Base-by-base conservation (phyloP, 2,888 invertebrate species). In the Bembecia ichneumoniformis region DNA sequence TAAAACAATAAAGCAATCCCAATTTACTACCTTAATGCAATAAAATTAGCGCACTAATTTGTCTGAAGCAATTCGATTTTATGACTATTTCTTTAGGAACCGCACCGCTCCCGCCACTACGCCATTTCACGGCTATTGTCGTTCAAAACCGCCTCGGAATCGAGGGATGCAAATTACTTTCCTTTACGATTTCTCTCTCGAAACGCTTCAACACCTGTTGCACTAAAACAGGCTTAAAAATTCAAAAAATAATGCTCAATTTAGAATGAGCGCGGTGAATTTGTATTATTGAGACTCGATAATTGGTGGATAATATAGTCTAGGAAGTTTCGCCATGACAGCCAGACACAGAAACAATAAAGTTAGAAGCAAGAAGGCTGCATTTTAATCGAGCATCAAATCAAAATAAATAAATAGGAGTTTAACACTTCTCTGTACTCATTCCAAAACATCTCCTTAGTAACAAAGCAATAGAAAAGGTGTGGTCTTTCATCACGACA, bases 1-100 rank as follows among this genome's bases (percentile, higher is more conserved):
- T 73, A 74, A 73, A 72, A 71, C 62, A 59, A 74, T 82, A 81
- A 81, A 82, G 71, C 68, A 73, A 74, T 77, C 69, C 62, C 75
- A 61, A 76, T 83, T 81, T 82, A 83, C 75, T 63, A 68, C 75
- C 72, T 77, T 82, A 77, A 74, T 78, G 65, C 59, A 51, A 79
- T 82, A 77, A 82, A 82, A 79, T 82, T 79, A 81, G 74, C 71
- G 80, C 75, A 75, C 78, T 82, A 80, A 83, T 83, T 80, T 82
- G 77, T 77, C 71, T 70, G 73, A 55, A 68, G 75, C 76, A 70
- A 76, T 78, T 71, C 61, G 65, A 52, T 60, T 81, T 82, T 84
- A 82, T 71, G 68, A 72, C 71, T 62, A 70, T 74, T 71, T 68
- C 70, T 70, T 71, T 65, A 60, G 58, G 60, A 52, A 46, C 52